Conservation (phyloP, 1,140 invertebrate species). For the Conopomorpha cramerella region DNA sequence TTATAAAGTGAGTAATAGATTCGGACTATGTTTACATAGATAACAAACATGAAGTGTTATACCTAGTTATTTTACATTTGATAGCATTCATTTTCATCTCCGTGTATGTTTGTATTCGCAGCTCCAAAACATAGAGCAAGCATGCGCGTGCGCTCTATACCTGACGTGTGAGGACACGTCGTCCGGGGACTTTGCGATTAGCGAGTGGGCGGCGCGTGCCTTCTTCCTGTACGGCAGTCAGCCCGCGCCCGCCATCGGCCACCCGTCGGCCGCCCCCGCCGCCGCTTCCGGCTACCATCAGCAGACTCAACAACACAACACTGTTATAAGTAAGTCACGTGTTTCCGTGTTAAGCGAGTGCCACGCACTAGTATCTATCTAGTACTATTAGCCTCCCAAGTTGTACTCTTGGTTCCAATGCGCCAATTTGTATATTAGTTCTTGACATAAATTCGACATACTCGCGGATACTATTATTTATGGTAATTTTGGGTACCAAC, state of each 20-base stretch:
- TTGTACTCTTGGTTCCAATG: no score
- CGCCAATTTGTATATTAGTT: no score
- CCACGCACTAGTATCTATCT: background rate
- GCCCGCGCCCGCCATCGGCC: conserved; percentile 33
- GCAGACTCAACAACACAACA: conserved; percentile 21
- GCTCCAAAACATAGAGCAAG: conserved; percentile 81
- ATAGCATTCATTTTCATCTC: background rate
- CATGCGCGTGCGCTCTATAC: conserved; percentile 86
- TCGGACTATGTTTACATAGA: no score
- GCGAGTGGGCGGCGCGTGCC: conserved; percentile 88
- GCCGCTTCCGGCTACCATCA: conserved; percentile 24
- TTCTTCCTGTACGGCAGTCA: conserved; percentile 93
- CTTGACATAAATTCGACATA: no score
- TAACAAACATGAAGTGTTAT: no score
- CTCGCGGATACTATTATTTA: no score
- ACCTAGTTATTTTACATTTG: no score
- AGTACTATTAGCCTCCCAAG: background rate
- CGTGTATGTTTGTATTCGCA: conserved; percentile 13
- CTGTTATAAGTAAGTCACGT: conserved; percentile 20
- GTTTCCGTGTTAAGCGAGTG: no score
- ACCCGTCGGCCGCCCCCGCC: no score
- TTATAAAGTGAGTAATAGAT: no score
- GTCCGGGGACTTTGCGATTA: conserved; percentile 69
- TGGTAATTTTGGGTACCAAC: no score
- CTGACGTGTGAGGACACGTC: conserved; percentile 80